A percentile compares a stretch with the other conserved stretches of the same genome.
Evolutionary conservation across 2,113 vertebrate genomes (phyloP).

Genomic region (Paradisaea rubra): DNA sequence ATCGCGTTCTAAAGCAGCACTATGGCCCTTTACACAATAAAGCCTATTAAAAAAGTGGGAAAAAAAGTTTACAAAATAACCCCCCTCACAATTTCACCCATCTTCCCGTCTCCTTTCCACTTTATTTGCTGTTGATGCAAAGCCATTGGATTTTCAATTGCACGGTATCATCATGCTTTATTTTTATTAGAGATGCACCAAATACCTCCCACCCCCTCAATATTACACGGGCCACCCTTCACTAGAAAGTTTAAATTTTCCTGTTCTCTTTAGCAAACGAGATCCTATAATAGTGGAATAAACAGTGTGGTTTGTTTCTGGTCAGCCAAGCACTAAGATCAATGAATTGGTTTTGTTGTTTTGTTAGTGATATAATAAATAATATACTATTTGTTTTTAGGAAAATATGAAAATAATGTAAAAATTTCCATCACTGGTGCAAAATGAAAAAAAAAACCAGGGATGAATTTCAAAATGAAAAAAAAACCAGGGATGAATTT

Average conservation of each 20-base stretch:
- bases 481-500: accelerated
- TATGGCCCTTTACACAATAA: background rate
- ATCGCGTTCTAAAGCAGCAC: background rate
- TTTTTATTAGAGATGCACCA: background rate
- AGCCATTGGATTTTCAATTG: background rate
- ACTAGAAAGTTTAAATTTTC: background rate
- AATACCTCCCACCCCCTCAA: background rate
- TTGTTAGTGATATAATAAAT: background rate
- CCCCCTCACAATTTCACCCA: background rate
- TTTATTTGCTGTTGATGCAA: background rate
- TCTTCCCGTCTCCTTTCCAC: background rate
- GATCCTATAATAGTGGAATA: background rate
- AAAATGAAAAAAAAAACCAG: background rate
- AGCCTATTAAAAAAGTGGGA: background rate
- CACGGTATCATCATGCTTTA: background rate
- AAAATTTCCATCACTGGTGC: background rate
- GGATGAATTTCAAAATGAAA: background rate
- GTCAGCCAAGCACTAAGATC: background rate
- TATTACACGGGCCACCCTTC: background rate
- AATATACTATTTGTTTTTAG: background rate
- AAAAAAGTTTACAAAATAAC: background rate
- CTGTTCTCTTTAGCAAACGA: background rate
- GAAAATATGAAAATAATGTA: background rate
- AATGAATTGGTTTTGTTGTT: background rate
- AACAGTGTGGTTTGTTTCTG: background rate